Percentiles rank a stretch among this genome's conserved stretches.
These are phyloP conservation scores for Varecia variegata DNA, from an alignment of 2,797 vertebrate species.

Conservation along the genomic window DNA sequence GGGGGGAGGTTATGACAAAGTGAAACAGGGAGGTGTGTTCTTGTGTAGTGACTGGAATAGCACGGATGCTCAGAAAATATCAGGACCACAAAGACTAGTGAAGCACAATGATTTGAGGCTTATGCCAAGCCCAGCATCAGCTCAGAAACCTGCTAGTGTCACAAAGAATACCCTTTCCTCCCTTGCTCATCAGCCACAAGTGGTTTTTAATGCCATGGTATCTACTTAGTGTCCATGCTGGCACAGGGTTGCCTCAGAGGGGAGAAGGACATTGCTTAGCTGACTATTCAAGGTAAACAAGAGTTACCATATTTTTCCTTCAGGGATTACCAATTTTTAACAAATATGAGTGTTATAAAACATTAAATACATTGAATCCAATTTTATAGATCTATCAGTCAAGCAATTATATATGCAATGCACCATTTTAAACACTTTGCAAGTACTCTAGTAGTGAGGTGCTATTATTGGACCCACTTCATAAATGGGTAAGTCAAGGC, in stretches of 20 bases:
- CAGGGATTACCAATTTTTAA: not conserved
- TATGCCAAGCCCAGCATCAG: not conserved
- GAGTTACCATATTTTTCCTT: not conserved
- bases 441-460: not conserved
- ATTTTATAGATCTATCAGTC: not conserved
- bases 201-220: not conserved
- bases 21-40: not conserved
- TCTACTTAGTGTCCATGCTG: not conserved
- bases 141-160: not conserved
- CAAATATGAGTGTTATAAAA: conserved; percentile 1
- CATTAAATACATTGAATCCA: not conserved
- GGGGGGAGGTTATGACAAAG: not conserved
- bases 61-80: not conserved
- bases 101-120: not conserved
- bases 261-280: not conserved
- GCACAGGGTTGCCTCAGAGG: not conserved
- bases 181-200: not conserved
- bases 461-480: not conserved
- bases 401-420: not conserved
- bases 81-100: not conserved
- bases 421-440: not conserved
- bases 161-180: not conserved
- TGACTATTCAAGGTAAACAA: not conserved
- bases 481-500: not conserved
- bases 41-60: not conserved